Base-by-base conservation (phyloP, 1,140 invertebrate species). In the Drosophila watanabei region DNA sequence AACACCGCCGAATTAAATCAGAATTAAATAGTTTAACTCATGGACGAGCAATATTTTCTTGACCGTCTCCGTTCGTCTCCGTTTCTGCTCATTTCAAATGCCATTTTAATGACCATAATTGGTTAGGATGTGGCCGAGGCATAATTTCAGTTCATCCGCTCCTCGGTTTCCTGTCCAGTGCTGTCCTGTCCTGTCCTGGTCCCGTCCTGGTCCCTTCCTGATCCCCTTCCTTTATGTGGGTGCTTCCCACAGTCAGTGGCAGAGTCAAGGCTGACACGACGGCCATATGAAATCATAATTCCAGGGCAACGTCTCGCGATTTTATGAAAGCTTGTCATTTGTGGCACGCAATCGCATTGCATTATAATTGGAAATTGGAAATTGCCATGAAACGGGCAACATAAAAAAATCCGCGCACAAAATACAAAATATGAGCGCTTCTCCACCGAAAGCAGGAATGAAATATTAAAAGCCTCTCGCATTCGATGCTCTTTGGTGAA, bases 51-150 rank as follows among this genome's bases (percentile, higher is more conserved):
- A 48, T 62, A 24, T 46, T 56, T 45, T 45, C 28, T 41, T 59
- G 57, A 41, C 62, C 49, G 28, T 51, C 24, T 35, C 20, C 20
- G n/a, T 11, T 5, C 43, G 43, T 20, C 45, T 14, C 45, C 51
- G 18, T 16, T 35, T 20, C 43, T 2, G 81, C 75, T 54, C 62
- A 80, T 86, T 86, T 86, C 79, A 86, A 86, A 87, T 87, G 83
- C 83, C 83, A 68, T 80, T 87, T 88, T 86, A 90, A 89, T 89
- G 86, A 89, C 77, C 82, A 90, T 89, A 89, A 89, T 89, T 89
- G 71, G 69, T 73, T 75, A 61, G 71, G 69, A 75, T 73, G 71
- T 73, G 71, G 71, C 66, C 76, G 45, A 70, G 64, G 49, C 65
- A 88, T 88, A 89, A 88, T 88, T 89, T 89, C 28, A 68, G 81